Percentiles rank a stretch among this genome's conserved stretches.
Conservation (phyloP, 2,113 vertebrate genomes). For the Acanthochromis polyacanthus region DNA sequence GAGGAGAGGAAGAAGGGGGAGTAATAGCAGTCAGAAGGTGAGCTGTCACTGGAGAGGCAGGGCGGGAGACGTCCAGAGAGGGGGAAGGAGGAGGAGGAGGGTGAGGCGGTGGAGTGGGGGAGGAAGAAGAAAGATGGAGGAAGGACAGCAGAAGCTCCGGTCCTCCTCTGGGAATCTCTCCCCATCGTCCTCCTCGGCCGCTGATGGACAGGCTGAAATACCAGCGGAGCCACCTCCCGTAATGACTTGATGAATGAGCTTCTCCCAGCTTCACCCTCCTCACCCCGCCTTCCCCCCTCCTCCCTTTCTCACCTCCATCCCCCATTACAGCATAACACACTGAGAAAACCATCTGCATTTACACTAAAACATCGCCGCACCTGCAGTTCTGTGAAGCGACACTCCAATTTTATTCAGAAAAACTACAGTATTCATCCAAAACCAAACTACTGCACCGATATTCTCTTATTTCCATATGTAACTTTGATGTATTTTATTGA, state of each 20-base stretch:
- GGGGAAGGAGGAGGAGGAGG: neutral
- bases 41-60: slow-evolving; percentile 67
- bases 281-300: neutral
- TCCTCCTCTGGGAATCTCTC: slow-evolving; percentile 72
- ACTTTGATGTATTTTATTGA: neutral
- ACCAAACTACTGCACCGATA: neutral
- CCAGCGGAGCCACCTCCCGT: slow-evolving; percentile 81
- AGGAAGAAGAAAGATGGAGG: slow-evolving; percentile 28
- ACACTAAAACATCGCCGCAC: neutral
- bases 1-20: slow-evolving; percentile 71
- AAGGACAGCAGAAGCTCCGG: slow-evolving; percentile 25
- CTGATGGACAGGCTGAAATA: slow-evolving; percentile 81
- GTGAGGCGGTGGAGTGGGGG: neutral
- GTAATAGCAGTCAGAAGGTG: slow-evolving; percentile 80
- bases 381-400: neutral
- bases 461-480: neutral
- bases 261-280: slow-evolving; percentile 58
- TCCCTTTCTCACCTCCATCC: slow-evolving; percentile 5
- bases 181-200: slow-evolving; percentile 54
- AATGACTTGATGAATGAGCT: slow-evolving; percentile 88
- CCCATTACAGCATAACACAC: slow-evolving; percentile 43
- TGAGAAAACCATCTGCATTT: slow-evolving; percentile 33
- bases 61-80: neutral
- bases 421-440: neutral
- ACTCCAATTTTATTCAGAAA: neutral